Evolutionary conservation across 2,113 vertebrate genomes (phyloP).

Genomic region (Zapornia atra): DNA sequence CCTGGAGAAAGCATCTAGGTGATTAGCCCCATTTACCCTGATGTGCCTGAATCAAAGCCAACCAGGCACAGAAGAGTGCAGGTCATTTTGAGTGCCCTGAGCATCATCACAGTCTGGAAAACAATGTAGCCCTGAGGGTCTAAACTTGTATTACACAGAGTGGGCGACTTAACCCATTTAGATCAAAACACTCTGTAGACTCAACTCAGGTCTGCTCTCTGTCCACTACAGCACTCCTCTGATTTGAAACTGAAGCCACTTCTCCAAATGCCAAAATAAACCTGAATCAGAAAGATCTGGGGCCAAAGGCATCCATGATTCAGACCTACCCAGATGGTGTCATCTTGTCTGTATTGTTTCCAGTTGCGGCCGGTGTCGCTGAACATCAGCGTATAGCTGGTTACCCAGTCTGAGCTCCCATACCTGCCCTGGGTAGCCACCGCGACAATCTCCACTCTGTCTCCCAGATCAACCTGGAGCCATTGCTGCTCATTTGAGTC

Average conservation of each 20-base stretch:
- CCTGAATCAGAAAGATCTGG: neutral
- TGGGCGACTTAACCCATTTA: neutral
- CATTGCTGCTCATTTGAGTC: conserved; percentile 87
- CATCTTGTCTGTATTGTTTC: conserved; percentile 90
- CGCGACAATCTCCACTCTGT: conserved; percentile 89
- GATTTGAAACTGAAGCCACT: neutral
- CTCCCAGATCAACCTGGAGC: conserved; percentile 95
- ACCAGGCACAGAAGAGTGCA: neutral
- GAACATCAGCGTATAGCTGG: conserved; percentile 88
- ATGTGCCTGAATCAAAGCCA: neutral
- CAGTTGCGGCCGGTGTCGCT: conserved; percentile 93
- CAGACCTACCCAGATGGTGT: conserved; percentile 79
- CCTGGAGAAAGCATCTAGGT: neutral
- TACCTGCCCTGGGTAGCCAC: conserved; percentile 92
- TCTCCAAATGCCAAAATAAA: neutral
- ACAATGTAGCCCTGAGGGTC: neutral
- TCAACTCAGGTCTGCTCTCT: neutral
- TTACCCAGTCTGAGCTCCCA: conserved; percentile 94
- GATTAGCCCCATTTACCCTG: neutral
- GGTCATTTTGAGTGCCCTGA: neutral
- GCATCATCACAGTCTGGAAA: neutral
- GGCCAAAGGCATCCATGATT: neutral
- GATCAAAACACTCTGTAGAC: neutral
- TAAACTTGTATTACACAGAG: neutral
- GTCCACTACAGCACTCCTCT: neutral